Conservation (phyloP, 2,797 vertebrate species). For the Sebastes ruberrimus region DNA sequence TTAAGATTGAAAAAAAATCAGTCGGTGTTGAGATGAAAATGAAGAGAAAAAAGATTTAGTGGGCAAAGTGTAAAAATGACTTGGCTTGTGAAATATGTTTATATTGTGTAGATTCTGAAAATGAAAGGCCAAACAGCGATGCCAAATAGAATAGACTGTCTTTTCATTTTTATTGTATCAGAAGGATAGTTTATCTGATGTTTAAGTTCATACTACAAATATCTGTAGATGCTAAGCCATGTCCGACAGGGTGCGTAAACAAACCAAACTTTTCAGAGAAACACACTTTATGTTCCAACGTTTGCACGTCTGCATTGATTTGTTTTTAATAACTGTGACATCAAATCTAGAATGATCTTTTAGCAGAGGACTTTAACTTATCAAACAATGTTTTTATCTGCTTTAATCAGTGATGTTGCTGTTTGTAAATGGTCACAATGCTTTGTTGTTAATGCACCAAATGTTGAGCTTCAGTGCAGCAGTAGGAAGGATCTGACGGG, state of each 20-base stretch:
- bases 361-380: constrained; percentile 6
- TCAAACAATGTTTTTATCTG: neutral
- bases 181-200: constrained; percentile 4
- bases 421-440: constrained; percentile 2
- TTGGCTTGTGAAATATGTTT: neutral
- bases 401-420: constrained; percentile 6
- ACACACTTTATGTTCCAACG: constrained; percentile 12
- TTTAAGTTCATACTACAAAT: constrained; percentile 31
- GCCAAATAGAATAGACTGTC: constrained; percentile 31
- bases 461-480: neutral
- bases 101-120: constrained; percentile 2
- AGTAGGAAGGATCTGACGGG: neutral
- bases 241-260: constrained; percentile 23
- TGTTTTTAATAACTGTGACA: constrained; percentile 28
- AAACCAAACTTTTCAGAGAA: constrained; percentile 38
- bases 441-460: neutral
- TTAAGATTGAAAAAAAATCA: neutral
- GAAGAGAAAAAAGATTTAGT: neutral
- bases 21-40: neutral
- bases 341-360: constrained; percentile 12
- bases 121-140: constrained; percentile 10
- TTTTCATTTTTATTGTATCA: constrained; percentile 4
- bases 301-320: constrained; percentile 12
- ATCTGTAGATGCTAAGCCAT: constrained; percentile 57
- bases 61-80: neutral